Base-by-base conservation (phyloP, 2,888 invertebrate species). In the Nowickia ferox region DNA sequence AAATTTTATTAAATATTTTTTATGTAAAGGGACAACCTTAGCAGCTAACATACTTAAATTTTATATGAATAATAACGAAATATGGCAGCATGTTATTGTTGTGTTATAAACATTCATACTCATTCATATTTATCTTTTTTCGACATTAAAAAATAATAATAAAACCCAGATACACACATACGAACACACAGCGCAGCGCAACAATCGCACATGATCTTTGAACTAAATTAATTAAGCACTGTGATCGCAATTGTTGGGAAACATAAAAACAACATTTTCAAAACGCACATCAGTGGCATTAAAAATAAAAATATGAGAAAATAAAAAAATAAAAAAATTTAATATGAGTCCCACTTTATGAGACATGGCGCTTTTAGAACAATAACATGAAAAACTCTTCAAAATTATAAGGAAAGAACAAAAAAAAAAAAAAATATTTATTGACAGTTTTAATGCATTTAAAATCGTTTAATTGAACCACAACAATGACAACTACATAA, bases 221-320 rank as follows among this genome's bases (percentile, higher is more conserved):
- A 92, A 92, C 92, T 91, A 91, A 92, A 92, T 92, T 92, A 92
- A 92, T 92, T 92, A 92, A 92, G 90, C 89, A 91, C 92, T 92
- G 92, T 92, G 91, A 91, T 90, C 91, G 89, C 90, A 91, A 92
- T 92, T 92, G 92, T 92, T 90, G 89, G 59, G 88, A 86, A 88
- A 78, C 44, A 51, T 17, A 42, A 66, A 87, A 74, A 66, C 17
- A 71, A 68, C 55, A 78, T 71, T 69, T 74, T 46, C 68, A 63
- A 40, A 84, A 51, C 63, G 30, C 30, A 61, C 17, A 55, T 59
- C 22, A n/a, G 42, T 71, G 13, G 13, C 17, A 19, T 71, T 44
- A 46, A 71, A 59, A 46, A 51, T 22, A 40, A 61, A 55, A n/a
- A n/a, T n/a, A n/a, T n/a, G n/a, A n/a, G n/a, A 55, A 22, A 71